These are phyloP conservation scores for Campylomormyrus tamandua DNA, from an alignment of 2,113 vertebrate species.

Conservation along the genomic window DNA sequence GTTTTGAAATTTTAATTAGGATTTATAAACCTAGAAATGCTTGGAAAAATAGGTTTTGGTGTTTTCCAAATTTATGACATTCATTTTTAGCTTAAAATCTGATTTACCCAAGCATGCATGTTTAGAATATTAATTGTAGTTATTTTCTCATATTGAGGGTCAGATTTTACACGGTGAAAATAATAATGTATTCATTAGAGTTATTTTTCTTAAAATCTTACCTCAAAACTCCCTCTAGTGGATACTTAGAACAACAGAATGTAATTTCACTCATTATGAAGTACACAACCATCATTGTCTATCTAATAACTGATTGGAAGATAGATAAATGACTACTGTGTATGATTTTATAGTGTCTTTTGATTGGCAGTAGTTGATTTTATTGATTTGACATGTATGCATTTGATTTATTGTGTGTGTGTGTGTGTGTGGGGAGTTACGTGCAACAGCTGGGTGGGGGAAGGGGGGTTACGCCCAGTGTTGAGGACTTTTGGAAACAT, in stretches of 20 bases:
- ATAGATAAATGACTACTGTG: neutral
- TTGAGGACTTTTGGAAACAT: neutral
- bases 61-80: neutral
- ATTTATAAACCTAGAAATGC: neutral
- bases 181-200: neutral
- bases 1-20: neutral
- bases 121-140: neutral
- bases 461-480: neutral
- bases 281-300: neutral
- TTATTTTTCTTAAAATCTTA: neutral
- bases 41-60: neutral
- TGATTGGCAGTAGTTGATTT: neutral
- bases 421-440: neutral
- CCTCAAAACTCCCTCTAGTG: neutral
- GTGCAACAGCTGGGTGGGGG: neutral
- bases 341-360: neutral
- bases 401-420: neutral
- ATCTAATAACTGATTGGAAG: neutral
- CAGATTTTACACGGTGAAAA: constrained; percentile 40
- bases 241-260: neutral
- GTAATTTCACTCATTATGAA: neutral
- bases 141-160: neutral
- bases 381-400: neutral
- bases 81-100: neutral
- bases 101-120: constrained; percentile 52